Base-by-base conservation (phyloP, 2,797 vertebrate species). In the Rhinogobio ventralis region DNA sequence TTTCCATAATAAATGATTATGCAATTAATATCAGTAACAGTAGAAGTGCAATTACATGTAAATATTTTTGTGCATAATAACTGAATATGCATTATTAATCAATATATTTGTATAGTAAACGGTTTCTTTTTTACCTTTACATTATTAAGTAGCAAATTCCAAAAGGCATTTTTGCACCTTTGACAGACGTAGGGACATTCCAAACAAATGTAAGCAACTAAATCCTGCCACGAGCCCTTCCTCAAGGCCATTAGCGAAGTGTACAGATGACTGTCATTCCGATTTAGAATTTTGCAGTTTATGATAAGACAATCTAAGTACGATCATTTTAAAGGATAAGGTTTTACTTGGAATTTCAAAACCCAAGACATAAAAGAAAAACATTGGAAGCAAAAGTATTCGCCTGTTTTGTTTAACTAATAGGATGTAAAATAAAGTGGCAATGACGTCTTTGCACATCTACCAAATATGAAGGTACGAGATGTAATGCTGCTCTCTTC, bases 361-460 rank as follows among this genome's bases (percentile, higher is more conserved):
- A 17, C 7, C 13, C 6, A 75, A 76, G 13, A 57, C 20, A 72
- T 8, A 72, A 72, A 72, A 49, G 45, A 9, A n/a, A n/a, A n/a
- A 55, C 14, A 55, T 1, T 36, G 11, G 3, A 75, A 19, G 33
- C 7, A 39, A 19, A 39, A 77, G 15, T 42, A 25, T 76, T 60
- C 1, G 1, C 7, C 53, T 10, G 13, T 15, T 76, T 60, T 72
- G 6, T 45, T 64, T 79, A 3, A 64, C 60, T 8, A 79, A 67
- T 9, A 36, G 25, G 13, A n/a, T 36, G 53, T 68, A 53, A 51
- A 53, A 79, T 79, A 53, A 79, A 67, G 13, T 53, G 78, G 33
- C 62, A 33, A 13, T 79, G 30, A 68, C 13, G 2, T 79, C 62
- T 79, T 79, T 2, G 0, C 28, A 51, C 62, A 66, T 51, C 11